phyloP scores from a whole-genome alignment of 2,113 vertebrate genomes.

The Passer domesticus region DNA sequence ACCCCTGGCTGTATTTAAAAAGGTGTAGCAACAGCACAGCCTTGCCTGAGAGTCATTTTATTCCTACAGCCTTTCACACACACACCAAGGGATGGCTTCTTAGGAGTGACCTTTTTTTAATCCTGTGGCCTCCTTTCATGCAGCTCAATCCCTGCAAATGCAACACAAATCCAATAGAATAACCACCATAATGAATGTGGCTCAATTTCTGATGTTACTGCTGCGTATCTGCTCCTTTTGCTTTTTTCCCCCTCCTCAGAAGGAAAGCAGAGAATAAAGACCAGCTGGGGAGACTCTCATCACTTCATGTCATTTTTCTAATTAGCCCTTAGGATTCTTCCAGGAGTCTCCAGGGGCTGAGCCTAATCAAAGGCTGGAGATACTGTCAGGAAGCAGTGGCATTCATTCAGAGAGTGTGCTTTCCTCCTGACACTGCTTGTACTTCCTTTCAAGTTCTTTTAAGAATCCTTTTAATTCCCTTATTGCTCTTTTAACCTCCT shows the following conservation, averaged over 20 bases:
- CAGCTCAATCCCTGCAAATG: not conserved
- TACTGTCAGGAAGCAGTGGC: not conserved
- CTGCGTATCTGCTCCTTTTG: not conserved
- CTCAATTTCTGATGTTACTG: not conserved
- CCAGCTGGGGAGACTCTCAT: not conserved
- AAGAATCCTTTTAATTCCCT: not conserved
- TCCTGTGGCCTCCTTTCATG: not conserved
- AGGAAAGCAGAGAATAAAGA: not conserved
- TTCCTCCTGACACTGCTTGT: not conserved
- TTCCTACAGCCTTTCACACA: not conserved
- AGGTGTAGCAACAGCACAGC: not conserved
- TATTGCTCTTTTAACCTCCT: conserved; percentile 15
- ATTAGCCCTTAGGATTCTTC: not conserved
- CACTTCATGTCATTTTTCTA: conserved; percentile 8
- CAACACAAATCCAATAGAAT: not conserved
- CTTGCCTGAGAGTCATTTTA: not conserved
- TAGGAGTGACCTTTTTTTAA: not conserved
- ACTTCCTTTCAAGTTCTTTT: not conserved
- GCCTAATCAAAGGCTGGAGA: conserved; percentile 21
- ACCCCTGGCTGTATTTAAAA: not conserved
- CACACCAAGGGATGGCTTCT: not conserved
- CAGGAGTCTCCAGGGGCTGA: not conserved
- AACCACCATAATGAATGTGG: not conserved
- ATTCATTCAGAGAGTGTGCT: not conserved
- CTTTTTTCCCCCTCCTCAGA: not conserved